Conservation (phyloP, 2,888 invertebrate species). For the Augochlorella aurata region DNA sequence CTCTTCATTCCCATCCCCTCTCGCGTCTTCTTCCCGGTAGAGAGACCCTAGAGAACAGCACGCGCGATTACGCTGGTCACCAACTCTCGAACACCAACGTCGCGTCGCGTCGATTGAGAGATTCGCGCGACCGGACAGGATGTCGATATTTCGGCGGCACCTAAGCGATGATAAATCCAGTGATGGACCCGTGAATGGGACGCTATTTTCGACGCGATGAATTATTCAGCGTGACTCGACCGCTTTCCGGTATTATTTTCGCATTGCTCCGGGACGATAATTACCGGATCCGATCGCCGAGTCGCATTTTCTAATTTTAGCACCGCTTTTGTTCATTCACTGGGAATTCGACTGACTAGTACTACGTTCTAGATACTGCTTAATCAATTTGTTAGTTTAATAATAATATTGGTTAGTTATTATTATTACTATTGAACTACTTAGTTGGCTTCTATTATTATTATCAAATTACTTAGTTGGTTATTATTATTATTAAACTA, state of each 20-base stretch:
- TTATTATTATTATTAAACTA: no score
- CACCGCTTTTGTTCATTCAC: no score
- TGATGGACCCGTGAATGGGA: neutral
- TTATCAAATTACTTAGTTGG: no score
- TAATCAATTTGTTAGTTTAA: no score
- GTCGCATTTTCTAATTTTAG: neutral
- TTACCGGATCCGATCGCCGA: neutral
- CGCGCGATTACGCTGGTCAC: conserved; percentile 45
- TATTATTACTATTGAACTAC: no score
- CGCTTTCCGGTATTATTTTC: neutral
- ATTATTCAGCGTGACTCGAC: neutral
- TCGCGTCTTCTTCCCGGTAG: neutral
- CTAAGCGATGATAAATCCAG: conserved; percentile 13
- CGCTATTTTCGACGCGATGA: conserved; percentile 2
- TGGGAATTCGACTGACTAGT: no score
- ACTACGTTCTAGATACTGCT: no score
- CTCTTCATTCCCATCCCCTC: neutral
- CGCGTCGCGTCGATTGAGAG: conserved; percentile 17
- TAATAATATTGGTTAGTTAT: no score
- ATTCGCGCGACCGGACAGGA: conserved; percentile 14
- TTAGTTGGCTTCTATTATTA: no score
- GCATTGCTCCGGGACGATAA: neutral
- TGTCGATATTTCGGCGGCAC: conserved; percentile 15
- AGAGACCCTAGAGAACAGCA: neutral
- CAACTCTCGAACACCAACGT: conserved; percentile 26